These are phyloP conservation scores for Anser brachyrhynchus DNA, from an alignment of 2,113 vertebrate species.

Conservation along the genomic window DNA sequence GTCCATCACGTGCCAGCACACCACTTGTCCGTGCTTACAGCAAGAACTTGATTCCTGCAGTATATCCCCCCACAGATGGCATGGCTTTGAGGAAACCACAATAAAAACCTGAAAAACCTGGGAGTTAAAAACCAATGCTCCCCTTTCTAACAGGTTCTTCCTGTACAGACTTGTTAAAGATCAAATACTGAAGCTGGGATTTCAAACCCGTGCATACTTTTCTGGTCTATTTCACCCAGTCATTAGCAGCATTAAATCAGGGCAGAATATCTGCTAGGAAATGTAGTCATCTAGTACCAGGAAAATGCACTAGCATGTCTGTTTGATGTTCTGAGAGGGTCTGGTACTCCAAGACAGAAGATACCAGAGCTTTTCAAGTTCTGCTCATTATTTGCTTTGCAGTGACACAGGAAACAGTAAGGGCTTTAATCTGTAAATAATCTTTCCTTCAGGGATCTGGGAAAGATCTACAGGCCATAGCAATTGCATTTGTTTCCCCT, in stretches of 20 bases:
- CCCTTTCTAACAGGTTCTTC: not conserved
- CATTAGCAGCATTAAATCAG: not conserved
- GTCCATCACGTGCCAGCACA: fast-evolving
- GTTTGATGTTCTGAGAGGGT: not conserved
- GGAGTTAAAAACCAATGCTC: not conserved
- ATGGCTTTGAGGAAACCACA: not conserved
- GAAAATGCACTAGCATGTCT: not conserved
- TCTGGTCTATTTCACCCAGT: not conserved
- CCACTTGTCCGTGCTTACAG: not conserved
- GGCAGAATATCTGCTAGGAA: slow-evolving; percentile 1
- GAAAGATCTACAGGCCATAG: not conserved
- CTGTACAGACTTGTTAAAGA: not conserved
- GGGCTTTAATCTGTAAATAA: slow-evolving; percentile 1
- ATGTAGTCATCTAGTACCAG: not conserved
- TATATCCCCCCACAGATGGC: not conserved
- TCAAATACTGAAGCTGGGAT: not conserved
- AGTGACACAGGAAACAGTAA: slow-evolving; percentile 6
- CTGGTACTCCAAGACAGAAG: not conserved
- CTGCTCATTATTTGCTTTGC: slow-evolving; percentile 27
- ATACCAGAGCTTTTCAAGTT: slow-evolving; percentile 35
- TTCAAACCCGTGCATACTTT: not conserved
- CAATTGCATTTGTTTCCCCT: not conserved
- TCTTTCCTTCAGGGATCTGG: not conserved
- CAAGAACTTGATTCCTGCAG: not conserved
- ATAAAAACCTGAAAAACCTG: not conserved